Evolutionary conservation across 2,797 vertebrate genomes (phyloP).

Genomic region (Rhinogobio ventralis): DNA sequence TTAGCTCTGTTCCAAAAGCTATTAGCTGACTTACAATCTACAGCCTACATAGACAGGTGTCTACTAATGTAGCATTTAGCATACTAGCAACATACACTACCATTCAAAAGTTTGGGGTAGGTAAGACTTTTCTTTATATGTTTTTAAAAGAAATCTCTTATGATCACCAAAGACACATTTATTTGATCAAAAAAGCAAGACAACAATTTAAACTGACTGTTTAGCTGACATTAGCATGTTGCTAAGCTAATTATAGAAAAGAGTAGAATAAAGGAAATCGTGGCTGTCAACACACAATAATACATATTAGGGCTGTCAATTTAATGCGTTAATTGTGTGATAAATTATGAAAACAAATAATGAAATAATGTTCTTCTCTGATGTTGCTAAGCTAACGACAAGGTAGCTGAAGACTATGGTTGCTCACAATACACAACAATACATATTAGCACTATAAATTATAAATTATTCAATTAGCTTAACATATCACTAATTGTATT

Average conservation of each 20-base stretch:
- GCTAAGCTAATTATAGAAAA: neutral
- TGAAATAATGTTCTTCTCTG: neutral
- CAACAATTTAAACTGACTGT: neutral
- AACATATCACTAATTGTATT: neutral
- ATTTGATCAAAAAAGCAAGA: neutral
- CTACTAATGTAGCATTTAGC: neutral
- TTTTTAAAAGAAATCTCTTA: neutral
- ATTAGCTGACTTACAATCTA: neutral
- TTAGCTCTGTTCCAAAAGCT: neutral
- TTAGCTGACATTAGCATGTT: neutral
- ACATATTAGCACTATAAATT: neutral
- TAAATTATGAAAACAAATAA: neutral
- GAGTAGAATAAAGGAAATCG: neutral
- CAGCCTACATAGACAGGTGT: neutral
- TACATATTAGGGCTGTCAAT: neutral
- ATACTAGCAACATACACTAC: neutral
- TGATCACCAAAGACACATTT: neutral
- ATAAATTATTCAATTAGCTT: neutral
- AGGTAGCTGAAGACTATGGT: neutral
- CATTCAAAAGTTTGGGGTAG: neutral
- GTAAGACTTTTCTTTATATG: neutral
- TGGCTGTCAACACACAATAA: conserved; percentile 44
- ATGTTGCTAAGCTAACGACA: neutral
- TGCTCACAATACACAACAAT: neutral
- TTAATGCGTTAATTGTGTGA: neutral